A percentile compares a stretch with the other conserved stretches of the same genome.
Evolutionary conservation across 2,888 invertebrate genomes (phyloP).

Genomic region (Phasia obesa): DNA sequence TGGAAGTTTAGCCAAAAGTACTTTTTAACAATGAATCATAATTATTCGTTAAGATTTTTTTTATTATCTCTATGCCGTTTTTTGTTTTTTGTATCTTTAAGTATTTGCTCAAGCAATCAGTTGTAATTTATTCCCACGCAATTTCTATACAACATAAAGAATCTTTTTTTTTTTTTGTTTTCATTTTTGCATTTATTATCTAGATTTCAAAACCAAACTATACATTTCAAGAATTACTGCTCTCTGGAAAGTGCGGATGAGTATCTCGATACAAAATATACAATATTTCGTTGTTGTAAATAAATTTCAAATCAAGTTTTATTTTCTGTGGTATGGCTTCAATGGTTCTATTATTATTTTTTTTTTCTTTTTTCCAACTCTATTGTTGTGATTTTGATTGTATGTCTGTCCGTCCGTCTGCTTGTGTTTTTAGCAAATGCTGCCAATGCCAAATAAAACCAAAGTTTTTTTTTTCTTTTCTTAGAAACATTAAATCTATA

Average conservation of each 20-base stretch:
- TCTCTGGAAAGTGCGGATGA: not conserved
- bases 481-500: slow-evolving; percentile 1
- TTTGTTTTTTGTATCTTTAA: slow-evolving; percentile 47
- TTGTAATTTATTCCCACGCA: slow-evolving; percentile 70
- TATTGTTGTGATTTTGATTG: slow-evolving; percentile 41
- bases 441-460: slow-evolving; percentile 33
- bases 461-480: too few relatives aligned
- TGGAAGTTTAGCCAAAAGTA: slow-evolving; percentile 36
- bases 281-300: not conserved
- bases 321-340: not conserved
- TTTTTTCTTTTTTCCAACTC: not conserved
- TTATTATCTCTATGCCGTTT: not conserved
- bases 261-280: not conserved
- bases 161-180: not conserved
- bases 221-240: not conserved
- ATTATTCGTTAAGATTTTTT: not conserved
- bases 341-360: not conserved
- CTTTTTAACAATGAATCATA: not conserved
- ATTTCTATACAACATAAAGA: slow-evolving; percentile 29
- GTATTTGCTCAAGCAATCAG: slow-evolving; percentile 64
- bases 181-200: not conserved
- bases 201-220: slow-evolving; percentile 20
- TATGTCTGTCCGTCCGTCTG: not conserved
- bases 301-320: not conserved
- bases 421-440: slow-evolving; percentile 28